Evolutionary conservation across 2,888 invertebrate species (phyloP).

Genomic region (Cacoxenus indagator): DNA sequence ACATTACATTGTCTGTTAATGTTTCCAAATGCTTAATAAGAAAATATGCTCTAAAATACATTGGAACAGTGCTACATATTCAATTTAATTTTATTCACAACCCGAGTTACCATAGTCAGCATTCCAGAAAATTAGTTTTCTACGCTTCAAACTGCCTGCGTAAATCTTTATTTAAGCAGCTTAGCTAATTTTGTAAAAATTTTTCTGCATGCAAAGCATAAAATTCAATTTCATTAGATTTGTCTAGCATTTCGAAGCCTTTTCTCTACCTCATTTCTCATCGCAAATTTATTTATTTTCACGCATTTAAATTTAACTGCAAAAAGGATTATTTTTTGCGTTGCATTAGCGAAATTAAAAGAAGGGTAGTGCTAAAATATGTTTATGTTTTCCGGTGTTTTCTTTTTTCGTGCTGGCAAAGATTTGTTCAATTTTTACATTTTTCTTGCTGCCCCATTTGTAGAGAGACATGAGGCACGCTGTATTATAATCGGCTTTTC

Average conservation of each 20-base stretch:
- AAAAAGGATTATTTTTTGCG: conserved; percentile 2
- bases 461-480: not conserved
- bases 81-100: too few species aligned
- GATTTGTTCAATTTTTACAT: not conserved
- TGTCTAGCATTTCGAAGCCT: not conserved
- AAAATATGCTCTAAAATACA: too few species aligned
- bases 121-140: too few species aligned
- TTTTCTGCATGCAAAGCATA: not conserved
- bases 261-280: not conserved
- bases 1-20: too few species aligned
- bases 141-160: not conserved
- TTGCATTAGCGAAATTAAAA: conserved; percentile 54
- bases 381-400: conserved; percentile 7
- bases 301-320: conserved; percentile 6
- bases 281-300: conserved; percentile 6
- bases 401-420: not conserved
- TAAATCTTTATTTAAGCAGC: not conserved
- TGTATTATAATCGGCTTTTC: conserved; percentile 53
- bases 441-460: not conserved
- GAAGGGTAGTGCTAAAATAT: conserved; percentile 32
- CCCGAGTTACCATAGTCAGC: too few species aligned
- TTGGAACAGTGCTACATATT: too few species aligned
- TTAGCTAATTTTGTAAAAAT: not conserved
- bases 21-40: too few species aligned
- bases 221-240: conserved; percentile 7